Conservation (phyloP, 2,888 invertebrate species). For the Ormyrus nitidulus region DNA sequence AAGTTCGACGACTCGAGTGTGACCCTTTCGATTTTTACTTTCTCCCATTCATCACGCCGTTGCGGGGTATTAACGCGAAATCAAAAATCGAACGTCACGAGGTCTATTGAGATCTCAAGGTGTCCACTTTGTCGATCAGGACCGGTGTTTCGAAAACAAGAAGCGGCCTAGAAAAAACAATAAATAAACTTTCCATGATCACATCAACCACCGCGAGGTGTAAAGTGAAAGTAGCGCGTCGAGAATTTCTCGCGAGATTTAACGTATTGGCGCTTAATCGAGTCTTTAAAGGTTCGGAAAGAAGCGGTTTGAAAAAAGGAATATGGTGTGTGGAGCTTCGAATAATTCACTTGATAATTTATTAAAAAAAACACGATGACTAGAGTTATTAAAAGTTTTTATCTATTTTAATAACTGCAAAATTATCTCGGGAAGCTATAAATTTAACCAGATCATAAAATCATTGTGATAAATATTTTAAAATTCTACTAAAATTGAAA, state of each 20-base stretch:
- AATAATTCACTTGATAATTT: too few relatives aligned
- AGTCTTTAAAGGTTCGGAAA: constrained; percentile 3
- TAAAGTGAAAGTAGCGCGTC: constrained; percentile 31
- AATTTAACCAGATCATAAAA: not conserved
- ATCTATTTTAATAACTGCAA: not conserved
- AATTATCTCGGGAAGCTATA: too few relatives aligned
- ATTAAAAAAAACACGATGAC: not conserved
- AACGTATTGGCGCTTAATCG: constrained; percentile 23
- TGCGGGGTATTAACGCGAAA: constrained; percentile 27
- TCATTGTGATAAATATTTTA: too few relatives aligned
- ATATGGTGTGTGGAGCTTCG: not conserved
- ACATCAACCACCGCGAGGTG: constrained; percentile 10
- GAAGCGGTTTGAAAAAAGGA: not conserved
- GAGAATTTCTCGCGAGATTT: not conserved
- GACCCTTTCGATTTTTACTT: constrained; percentile 37
- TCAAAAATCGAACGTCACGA: constrained; percentile 19
- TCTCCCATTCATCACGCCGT: constrained; percentile 38
- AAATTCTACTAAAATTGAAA: too few relatives aligned
- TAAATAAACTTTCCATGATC: constrained; percentile 41
- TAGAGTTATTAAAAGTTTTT: not conserved
- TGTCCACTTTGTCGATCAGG: constrained; percentile 24
- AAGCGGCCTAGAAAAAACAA: constrained; percentile 8
- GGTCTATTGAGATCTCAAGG: constrained; percentile 31
- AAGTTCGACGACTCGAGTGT: not conserved
- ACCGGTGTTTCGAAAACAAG: constrained; percentile 18